These are phyloP conservation scores for Cyprinus carpio DNA, from an alignment of 2,113 vertebrate species.

Conservation along the genomic window DNA sequence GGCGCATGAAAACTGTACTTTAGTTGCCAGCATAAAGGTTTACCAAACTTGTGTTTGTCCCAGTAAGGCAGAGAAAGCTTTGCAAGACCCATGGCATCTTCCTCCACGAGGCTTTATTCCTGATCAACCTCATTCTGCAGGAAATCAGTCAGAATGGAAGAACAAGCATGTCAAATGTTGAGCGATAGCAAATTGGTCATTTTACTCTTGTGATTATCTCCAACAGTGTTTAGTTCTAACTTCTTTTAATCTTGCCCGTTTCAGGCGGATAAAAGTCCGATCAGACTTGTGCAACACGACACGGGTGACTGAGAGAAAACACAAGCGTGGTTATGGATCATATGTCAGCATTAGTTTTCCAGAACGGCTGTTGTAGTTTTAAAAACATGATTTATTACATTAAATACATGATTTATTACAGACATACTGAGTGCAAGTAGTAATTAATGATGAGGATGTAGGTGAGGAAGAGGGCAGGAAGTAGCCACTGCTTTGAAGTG, in stretches of 20 bases:
- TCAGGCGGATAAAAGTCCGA: background rate
- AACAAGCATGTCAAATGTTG: constrained; percentile 38
- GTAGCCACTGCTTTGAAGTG: background rate
- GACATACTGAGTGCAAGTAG: background rate
- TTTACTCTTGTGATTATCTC: constrained; percentile 51
- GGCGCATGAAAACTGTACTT: background rate
- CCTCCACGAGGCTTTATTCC: background rate
- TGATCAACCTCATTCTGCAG: constrained; percentile 23
- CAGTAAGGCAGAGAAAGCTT: constrained; percentile 6
- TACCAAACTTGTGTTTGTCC: constrained; percentile 2
- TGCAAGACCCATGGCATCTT: background rate
- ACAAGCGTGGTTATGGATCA: background rate
- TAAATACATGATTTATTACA: no score
- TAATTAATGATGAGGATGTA: constrained; percentile 25
- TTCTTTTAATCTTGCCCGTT: constrained; percentile 40
- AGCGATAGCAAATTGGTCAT: constrained; percentile 48
- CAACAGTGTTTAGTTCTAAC: constrained; percentile 44
- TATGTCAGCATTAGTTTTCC: background rate
- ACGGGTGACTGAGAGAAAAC: background rate
- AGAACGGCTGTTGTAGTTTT: background rate
- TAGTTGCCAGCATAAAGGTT: background rate
- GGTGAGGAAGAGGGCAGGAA: constrained; percentile 4
- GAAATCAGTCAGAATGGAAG: background rate
- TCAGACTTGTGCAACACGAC: constrained; percentile 17
- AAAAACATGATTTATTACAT: background rate